Evolutionary conservation across 2,113 vertebrate genomes (phyloP).

Genomic region (Spea bombifrons): DNA sequence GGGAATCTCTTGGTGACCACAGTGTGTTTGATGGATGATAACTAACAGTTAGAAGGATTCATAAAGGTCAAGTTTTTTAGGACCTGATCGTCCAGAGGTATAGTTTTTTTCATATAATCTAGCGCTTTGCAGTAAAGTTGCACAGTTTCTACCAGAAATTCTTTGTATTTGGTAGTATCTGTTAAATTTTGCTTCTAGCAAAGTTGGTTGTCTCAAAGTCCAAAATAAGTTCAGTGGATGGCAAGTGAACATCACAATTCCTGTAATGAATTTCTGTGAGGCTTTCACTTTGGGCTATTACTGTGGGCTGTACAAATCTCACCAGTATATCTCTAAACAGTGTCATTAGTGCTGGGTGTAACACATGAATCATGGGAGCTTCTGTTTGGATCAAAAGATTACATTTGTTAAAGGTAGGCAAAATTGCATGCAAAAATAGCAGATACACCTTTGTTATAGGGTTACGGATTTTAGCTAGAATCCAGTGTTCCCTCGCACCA

Average conservation of each 20-base stretch:
- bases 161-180: not conserved
- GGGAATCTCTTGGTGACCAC: no score
- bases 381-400: not conserved
- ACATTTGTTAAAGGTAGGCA: not conserved
- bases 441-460: slow-evolving; percentile 12
- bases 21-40: no score
- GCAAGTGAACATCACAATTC: not conserved
- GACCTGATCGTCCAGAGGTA: not conserved
- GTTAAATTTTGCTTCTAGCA: not conserved
- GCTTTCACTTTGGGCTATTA: not conserved
- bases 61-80: not conserved
- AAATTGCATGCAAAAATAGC: slow-evolving; percentile 2
- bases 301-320: not conserved
- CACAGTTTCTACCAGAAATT: not conserved
- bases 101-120: not conserved
- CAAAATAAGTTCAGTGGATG: not conserved
- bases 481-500: not conserved
- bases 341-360: not conserved
- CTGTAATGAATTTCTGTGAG: not conserved
- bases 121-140: not conserved
- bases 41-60: not conserved
- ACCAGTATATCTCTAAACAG: not conserved
- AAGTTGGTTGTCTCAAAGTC: slow-evolving; percentile 6
- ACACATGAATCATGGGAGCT: slow-evolving; percentile 9
- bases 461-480: not conserved